Evolutionary conservation across 2,113 vertebrate genomes (phyloP), one percentile per base, ranked within the genome.

Genomic region (Pungitius pungitius): DNA sequence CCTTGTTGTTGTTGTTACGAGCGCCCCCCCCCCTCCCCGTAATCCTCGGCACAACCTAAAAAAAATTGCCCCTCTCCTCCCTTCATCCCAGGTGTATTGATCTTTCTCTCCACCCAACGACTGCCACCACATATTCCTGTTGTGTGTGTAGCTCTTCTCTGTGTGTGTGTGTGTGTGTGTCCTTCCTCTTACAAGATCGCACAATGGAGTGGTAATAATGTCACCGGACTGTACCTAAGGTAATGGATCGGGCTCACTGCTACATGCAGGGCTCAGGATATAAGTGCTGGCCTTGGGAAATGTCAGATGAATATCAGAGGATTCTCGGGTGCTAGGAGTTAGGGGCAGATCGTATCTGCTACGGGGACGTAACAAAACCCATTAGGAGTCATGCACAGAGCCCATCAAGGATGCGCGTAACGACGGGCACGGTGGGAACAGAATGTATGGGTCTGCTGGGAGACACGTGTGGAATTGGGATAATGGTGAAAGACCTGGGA

Each of bases 261-360:
- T 75, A 69, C 65, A 65, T n/a, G 59, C 17, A 45, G 77, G 69
- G 78, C 85, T 73, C 7, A 4, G 63, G 76, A 77, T 65, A n/a
- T 42, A 74, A 77, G 52, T 75, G 76, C 35, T 51, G 81, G 81
- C 72, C 75, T 80, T 57, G 73, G 78, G 61, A 87, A 92, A 91
- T 91, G 90, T 92, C 88, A 87, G 66, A 72, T 43, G 84, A 82
- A 87, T 82, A 85, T 86, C 83, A 75, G 77, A 72, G 74, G 30
- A 33, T 27, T 63, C 51, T 51, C 6, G 58, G 70, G 58, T 59
- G 59, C 63, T 45, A 47, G 69, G 72, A 79, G 69, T 78, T 87
- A 83, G 76, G 74, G 74, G 73, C 59, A 68, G 40, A 47, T 49
- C 26, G 74, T 55, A 43, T 75, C 73, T 63, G 26, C 24, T 45